A percentile compares a stretch with the other conserved stretches of the same genome.
Evolutionary conservation across 2,113 vertebrate species (phyloP).

Genomic region (Urocynchramus pylzowi): DNA sequence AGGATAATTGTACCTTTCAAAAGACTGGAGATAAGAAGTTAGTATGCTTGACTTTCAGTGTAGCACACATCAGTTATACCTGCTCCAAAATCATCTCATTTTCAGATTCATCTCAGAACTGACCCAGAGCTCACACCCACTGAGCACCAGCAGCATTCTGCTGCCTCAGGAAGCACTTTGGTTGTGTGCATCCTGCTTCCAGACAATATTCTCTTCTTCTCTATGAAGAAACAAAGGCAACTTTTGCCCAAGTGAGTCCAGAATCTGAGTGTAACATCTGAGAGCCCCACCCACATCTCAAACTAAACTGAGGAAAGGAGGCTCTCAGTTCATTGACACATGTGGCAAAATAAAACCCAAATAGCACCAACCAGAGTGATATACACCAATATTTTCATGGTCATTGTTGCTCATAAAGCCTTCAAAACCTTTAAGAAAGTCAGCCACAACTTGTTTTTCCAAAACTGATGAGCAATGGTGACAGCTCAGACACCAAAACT

Average conservation of each 20-base stretch:
- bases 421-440: background rate
- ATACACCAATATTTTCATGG: background rate
- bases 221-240: background rate
- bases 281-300: background rate
- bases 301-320: background rate
- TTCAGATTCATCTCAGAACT: background rate
- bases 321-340: background rate
- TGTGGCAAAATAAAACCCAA: background rate
- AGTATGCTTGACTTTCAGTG: background rate
- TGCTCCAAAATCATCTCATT: background rate
- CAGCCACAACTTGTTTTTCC: background rate
- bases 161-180: background rate
- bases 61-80: background rate
- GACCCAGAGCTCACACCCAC: background rate
- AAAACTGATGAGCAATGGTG: background rate
- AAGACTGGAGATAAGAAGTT: background rate
- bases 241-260: background rate
- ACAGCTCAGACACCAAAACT: background rate
- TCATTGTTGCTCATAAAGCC: background rate
- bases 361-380: background rate
- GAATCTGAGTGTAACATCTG: background rate
- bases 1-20: background rate
- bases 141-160: background rate
- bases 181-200: background rate
- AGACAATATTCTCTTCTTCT: background rate